Base-by-base conservation (phyloP, 1,140 invertebrate genomes). In the Drosophila santomea region DNA sequence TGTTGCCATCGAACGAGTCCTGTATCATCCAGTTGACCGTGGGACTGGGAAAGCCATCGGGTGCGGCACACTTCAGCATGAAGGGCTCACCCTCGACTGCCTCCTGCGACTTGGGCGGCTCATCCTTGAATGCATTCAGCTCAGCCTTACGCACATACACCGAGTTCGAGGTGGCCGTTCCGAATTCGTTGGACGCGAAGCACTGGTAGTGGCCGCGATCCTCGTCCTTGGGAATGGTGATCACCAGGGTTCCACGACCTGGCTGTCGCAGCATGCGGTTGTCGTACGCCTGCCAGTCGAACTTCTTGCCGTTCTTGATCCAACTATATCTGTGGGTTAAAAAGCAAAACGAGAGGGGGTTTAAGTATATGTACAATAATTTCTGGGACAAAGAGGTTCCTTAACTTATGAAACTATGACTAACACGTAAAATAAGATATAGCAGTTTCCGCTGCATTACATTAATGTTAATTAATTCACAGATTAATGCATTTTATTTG, bases 161-260 rank as follows among this genome's bases (percentile, higher is more conserved):
- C 0, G 97, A 97, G 92, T 99, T 98, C 0, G 97, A 98, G 0
- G 97, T 97, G 12, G 98, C 97, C 4, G 95, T 97, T 47, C 99
- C 99, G 94, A 97, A 98, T 81, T 97, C 96, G 91, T 99, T 99
- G 80, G 95, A 95, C 0, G 98, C 98, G 92, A 98, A 98, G 93
- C 99, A 99, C 91, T 99, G 98, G 93, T 99, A 99, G 78, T 99
- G 96, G 35, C 98, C 98, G 32, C 98, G 94, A 93, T 99, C 98
- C 90, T 98, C 98, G 80, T 98, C 96, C 57, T 96, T 94, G 0
- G 98, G 98, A 72, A 94, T 94, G 39, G 97, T 96, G 58, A 99
- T 97, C 5, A 98, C 96, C 11, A 99, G 93, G 0, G 98, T 98
- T 59, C 98, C 98, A 74, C 97, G 94, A 2, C 97, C 97, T 0